Evolutionary conservation across 2,888 invertebrate genomes (phyloP), one percentile per base, ranked within the genome.

Genomic region (Holacanthella duospinosa): DNA sequence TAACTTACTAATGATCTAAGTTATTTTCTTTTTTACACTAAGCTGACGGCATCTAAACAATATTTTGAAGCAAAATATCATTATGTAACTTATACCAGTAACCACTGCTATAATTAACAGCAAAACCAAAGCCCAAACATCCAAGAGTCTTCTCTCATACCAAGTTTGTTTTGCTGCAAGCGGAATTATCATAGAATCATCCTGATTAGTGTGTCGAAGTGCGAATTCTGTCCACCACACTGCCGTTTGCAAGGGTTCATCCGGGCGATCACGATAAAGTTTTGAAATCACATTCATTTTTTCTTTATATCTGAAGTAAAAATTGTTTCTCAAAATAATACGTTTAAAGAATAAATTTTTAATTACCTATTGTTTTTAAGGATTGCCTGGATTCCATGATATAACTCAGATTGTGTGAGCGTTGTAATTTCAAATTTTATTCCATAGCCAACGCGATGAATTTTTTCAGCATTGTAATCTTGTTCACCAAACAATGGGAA

Each of bases 161-260:
- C 48, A 48, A 48, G 21, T n/a, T 48, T 48, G 48, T 21, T 48
- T 48, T 21, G 19, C 4, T 4, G 16, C 21, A 4, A n/a, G n/a
- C 4, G 48, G 48, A 48, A 48, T 4, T 4, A n/a, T 48, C 6
- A 48, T 9, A 9, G 36, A 36, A 9, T n/a, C 19, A 9, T 48
- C 21, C 48, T 48, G 19, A 16, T 36, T 36, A n/a, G n/a, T n/a
- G n/a, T n/a, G n/a, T 21, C 48, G 6, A 4, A 48, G 21, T 16
- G n/a, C 48, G 48, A n/a, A 48, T 48, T 48, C 48, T 4, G 48
- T 48, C 48, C 48, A 48, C 48, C 48, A 48, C 4, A 48, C 48
- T 21, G 48, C 48, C 12, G 48, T 48, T 9, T 48, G 16, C 4
- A 48, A 4, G 6, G 48, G 19, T n/a, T 21, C n/a, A 4, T 48